Conservation (phyloP, 2,113 vertebrate species). For the Dendropsophus ebraccatus region DNA sequence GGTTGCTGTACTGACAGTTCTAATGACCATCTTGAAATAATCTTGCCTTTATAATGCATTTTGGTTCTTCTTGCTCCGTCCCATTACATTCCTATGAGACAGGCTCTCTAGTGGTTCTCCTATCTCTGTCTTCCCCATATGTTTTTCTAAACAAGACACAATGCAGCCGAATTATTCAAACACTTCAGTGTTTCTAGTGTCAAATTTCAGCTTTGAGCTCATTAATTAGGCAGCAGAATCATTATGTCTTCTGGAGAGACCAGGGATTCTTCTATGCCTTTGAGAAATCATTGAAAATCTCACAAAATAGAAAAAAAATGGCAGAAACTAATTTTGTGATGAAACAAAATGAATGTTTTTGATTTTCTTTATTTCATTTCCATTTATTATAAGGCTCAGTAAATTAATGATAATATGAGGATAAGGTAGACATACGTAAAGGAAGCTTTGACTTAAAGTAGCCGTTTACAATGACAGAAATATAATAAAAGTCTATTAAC, state of each 20-base stretch:
- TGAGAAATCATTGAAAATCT: conserved; percentile 33
- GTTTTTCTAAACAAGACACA: conserved; percentile 29
- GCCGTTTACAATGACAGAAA: neutral
- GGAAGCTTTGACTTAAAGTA: neutral
- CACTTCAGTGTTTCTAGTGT: conserved; percentile 23
- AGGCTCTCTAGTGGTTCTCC: neutral
- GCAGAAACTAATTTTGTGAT: conserved; percentile 3
- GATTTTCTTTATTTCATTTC: neutral
- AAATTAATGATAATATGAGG: neutral
- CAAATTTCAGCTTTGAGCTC: conserved; percentile 46
- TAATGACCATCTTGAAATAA: neutral
- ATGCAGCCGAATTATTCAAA: conserved; percentile 21
- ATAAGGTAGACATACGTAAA: neutral
- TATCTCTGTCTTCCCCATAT: conserved; percentile 1
- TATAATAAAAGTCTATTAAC: too few relatives aligned
- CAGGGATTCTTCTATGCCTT: conserved; percentile 32
- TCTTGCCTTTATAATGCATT: neutral
- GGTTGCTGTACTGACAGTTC: neutral
- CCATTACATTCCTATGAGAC: conserved; percentile 10
- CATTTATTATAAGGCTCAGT: neutral
- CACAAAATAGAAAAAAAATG: conserved; percentile 9
- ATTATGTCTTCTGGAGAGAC: conserved; percentile 37
- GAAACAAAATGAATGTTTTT: conserved; percentile 12
- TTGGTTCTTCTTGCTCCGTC: neutral
- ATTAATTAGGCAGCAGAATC: conserved; percentile 47